Conservation (phyloP, 2,113 vertebrate species). For the Pelecanus crispus region DNA sequence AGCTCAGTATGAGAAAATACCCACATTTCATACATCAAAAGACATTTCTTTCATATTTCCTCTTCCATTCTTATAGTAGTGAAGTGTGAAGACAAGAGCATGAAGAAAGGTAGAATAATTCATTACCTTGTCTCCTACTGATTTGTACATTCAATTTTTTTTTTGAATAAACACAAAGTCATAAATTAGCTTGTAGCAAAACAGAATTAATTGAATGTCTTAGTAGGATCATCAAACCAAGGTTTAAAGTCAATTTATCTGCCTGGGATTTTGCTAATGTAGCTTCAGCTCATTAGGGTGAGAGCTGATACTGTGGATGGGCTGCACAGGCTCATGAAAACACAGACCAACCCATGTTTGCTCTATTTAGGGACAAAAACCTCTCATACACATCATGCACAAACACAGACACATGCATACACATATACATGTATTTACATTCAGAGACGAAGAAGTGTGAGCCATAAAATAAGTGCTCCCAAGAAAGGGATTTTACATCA, state of each 20-base stretch:
- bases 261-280: constrained; percentile 66
- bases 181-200: constrained; percentile 80
- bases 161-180: constrained; percentile 72
- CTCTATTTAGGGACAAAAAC: background rate
- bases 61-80: constrained; percentile 46
- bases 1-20: constrained; percentile 70
- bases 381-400: background rate
- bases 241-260: constrained; percentile 73
- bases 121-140: constrained; percentile 76
- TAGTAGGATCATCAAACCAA: constrained; percentile 74
- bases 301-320: constrained; percentile 28
- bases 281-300: constrained; percentile 69
- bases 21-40: constrained; percentile 72
- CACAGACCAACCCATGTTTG: background rate
- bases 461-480: background rate
- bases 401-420: background rate
- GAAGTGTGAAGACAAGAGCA: constrained; percentile 54
- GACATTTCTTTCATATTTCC: constrained; percentile 63
- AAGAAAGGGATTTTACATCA: background rate
- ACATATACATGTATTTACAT: background rate
- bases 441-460: background rate
- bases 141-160: constrained; percentile 71
- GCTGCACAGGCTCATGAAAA: background rate
- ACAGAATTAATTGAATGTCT: constrained; percentile 79
- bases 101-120: constrained; percentile 71